phyloP scores from a whole-genome alignment of 1,140 invertebrate species.

The Aphelinus atriplicis region DNA sequence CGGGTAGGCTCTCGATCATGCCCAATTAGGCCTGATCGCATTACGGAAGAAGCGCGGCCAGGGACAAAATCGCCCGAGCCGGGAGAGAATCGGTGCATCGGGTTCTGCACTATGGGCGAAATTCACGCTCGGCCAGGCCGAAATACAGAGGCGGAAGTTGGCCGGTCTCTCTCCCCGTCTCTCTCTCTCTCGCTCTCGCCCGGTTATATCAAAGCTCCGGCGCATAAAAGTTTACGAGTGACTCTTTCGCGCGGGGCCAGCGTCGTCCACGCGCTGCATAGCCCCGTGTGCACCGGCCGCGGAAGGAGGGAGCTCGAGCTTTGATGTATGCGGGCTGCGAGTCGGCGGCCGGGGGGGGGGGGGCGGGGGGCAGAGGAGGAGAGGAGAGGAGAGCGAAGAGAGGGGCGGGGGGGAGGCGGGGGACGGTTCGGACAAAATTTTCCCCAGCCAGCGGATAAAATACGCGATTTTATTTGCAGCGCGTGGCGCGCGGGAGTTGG shows the following conservation, averaged over 20 bases:
- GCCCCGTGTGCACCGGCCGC: too few species aligned
- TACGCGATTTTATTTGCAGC: slow-evolving; percentile 63
- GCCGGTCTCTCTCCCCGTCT: slow-evolving; percentile 7
- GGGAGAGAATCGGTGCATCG: background rate
- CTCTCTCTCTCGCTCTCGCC: slow-evolving; percentile 9
- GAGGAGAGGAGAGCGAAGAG: slow-evolving; percentile 35
- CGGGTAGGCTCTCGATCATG: background rate
- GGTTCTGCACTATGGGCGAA: slow-evolving; percentile 2
- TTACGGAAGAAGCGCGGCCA: background rate
- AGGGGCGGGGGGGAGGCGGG: slow-evolving; percentile 30
- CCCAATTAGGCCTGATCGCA: background rate
- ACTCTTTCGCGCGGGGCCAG: slow-evolving; percentile 33
- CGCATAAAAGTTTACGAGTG: slow-evolving; percentile 61
- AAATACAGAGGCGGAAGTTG: slow-evolving; percentile 52
- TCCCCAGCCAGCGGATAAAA: slow-evolving; percentile 63
- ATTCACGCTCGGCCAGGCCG: slow-evolving; percentile 26
- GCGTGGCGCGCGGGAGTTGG: slow-evolving; percentile 46
- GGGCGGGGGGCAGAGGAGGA: slow-evolving; percentile 13
- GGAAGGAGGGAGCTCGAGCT: too few species aligned
- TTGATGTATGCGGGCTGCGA: too few species aligned
- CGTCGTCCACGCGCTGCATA: too few species aligned
- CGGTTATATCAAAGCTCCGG: slow-evolving; percentile 55
- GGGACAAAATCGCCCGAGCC: background rate
- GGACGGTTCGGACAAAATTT: slow-evolving; percentile 59
- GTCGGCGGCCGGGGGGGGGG: background rate